A percentile compares a stretch with the other conserved stretches of the same genome.
Evolutionary conservation across 2,888 invertebrate species (phyloP).

Genomic region (Aromia moschata): DNA sequence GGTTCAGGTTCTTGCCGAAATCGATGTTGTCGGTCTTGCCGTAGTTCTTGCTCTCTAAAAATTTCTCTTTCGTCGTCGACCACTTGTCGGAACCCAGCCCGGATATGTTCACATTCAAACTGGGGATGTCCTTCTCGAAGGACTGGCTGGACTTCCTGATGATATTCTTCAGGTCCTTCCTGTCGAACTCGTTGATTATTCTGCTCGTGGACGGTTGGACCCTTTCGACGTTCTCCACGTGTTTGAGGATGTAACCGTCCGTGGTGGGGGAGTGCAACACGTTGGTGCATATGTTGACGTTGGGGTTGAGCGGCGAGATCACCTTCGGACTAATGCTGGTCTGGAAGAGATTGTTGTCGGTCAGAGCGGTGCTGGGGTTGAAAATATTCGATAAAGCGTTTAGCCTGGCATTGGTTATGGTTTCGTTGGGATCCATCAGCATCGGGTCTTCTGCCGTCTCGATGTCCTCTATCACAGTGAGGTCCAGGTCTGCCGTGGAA

Average conservation of each 20-base stretch:
- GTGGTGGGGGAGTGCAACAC: slow-evolving; percentile 41
- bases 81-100: slow-evolving; percentile 54
- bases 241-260: slow-evolving; percentile 40
- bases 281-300: slow-evolving; percentile 48
- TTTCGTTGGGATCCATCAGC: slow-evolving; percentile 42
- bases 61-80: slow-evolving; percentile 57
- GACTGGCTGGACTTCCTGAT: slow-evolving; percentile 44
- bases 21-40: slow-evolving; percentile 48
- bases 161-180: slow-evolving; percentile 44
- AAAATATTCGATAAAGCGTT: slow-evolving; percentile 31
- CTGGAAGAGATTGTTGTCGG: slow-evolving; percentile 44
- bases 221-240: slow-evolving; percentile 50
- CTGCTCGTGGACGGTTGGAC: slow-evolving; percentile 42
- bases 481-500: slow-evolving; percentile 68
- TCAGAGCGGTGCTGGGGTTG: neutral
- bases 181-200: slow-evolving; percentile 40
- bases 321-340: slow-evolving; percentile 40
- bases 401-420: slow-evolving; percentile 39
- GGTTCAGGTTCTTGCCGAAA: slow-evolving; percentile 48
- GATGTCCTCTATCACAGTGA: slow-evolving; percentile 64
- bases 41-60: slow-evolving; percentile 49
- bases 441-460: slow-evolving; percentile 43
- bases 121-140: slow-evolving; percentile 49
- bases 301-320: slow-evolving; percentile 43
- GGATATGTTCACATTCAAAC: slow-evolving; percentile 46